Base-by-base conservation (phyloP, 2,113 vertebrate species). In the Alces alces region DNA sequence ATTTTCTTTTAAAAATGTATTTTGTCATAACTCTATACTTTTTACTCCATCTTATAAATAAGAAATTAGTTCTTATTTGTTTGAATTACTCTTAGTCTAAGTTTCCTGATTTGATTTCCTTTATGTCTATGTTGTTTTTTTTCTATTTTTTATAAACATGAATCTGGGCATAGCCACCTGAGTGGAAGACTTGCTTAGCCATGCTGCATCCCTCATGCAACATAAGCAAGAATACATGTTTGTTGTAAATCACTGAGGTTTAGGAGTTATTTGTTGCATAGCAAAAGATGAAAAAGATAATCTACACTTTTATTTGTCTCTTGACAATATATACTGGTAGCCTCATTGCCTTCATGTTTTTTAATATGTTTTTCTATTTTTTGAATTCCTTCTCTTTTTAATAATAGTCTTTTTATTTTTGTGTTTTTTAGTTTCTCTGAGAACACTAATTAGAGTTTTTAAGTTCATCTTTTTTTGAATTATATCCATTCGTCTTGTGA, bases 341-440 rank as follows among this genome's bases (percentile, higher is more conserved):
- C 55, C 28, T 54, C 43, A 43, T 17, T 88, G 36, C 13, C 8
- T 92, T 94, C 54, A 86, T 57, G 43, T 76, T 92, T 17, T 45
- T 95, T 14, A 30, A 1, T 78, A 19, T 64, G 25, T 58, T 21
- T 95, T 85, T 79, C 45, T 58, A 47, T 12, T 82, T 96, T 86
- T 89, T 54, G 45, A 47, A 61, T 73, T 58, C 60, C 2, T 9
- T 27, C 6, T 2, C 19, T 50, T 92, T 89, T 25, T 27, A 19
- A 88, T 30, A 85, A 55, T 60, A 12, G 2, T 80, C 7, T 47
- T 60, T 30, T 61, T 30, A 73, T 45, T 55, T 54, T 8, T 87
- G 47, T 91, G 82, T 73, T 82, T 93, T 82, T 85, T 66, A 45
- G 61, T 92, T 92, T 92, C 21, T 95, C 27, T 89, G 57, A 89